Base-by-base conservation (phyloP, 1,140 invertebrate genomes). In the Coboldia fuscipes region DNA sequence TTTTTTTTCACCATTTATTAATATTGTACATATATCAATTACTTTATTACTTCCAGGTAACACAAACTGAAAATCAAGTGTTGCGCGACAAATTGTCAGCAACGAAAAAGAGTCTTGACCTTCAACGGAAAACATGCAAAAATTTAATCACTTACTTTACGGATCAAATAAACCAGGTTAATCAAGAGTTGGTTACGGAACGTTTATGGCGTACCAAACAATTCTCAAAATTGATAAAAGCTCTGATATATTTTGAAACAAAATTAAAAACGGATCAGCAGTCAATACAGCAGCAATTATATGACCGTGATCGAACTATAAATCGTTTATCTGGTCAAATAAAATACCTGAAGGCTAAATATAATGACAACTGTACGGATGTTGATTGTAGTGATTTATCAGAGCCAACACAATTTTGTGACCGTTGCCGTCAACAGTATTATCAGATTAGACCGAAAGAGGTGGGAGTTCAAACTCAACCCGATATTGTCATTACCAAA, bases 231-330 rank as follows among this genome's bases (percentile, higher is more conserved):
- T 63, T 77, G 15, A 51, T 75, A 2, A 62, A 71, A 8, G 70
- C 72, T 1, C 45, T 77, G 14, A 45, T 75, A 2, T 58, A 66
- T 12, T 63, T 75, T 14, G 72, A 77, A 43, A 62, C 70, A 0
- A 58, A 70, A 20, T 45, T 76, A 2, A 63, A 66, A 35, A 64
- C 65, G 35, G 73, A 77, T 45, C 73, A 76, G 48, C 72, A 71
- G 44, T 60, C 59, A 14, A 73, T 75, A 19, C 64, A 65, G 23
- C 63, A 65, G 37, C 57, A 70, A 34, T 50, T 77, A 3, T 56
- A 58, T 24, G 69, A 73, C 37, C 71, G 70, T 41, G 72, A 75
- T 46, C 60, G 56, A 16, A 60, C 73, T 19, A 75, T 77, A 14
- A 60, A 61, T 31, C 45, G 50, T 4, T 41, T 53, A 17, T 23